Evolutionary conservation across 2,888 invertebrate genomes (phyloP), one percentile per base, ranked within the genome.

Genomic region (Clunio marinus): DNA sequence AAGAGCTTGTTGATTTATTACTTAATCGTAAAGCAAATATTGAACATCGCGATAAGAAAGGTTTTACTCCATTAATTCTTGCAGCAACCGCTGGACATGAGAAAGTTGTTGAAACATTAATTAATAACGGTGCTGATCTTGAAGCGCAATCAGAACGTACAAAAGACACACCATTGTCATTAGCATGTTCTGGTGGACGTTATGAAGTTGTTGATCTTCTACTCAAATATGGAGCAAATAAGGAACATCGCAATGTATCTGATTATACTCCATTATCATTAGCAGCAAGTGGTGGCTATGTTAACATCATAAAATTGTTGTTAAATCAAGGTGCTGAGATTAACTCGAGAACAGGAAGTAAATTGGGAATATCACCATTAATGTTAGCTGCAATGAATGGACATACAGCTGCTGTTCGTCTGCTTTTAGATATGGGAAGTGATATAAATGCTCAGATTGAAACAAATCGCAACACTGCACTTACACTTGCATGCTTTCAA

Each of bases 301-400:
- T 97, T 68, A 97, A 98, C 78, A 98, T 99, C 75, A 98, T 99
- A 74, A 90, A 96, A 75, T 83, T 99, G 70, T 81, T 99, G 71
- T 82, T 99, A 57, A 90, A 88, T 75, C 90, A 94, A 78, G 96
- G 96, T 74, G 98, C 98, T 51, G 99, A 99, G 80, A 99, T 99
- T 73, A 99, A 99, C 82, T 98, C 98, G 15, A 86, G 95, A 72
- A 95, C 94, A 63, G 96, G 96, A 59, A 95, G 95, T 72, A 97
- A 98, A 81, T 83, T 98, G 69, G 98, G 99, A 72, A 99, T 99
- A 75, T 97, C 97, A 1, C 99, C 99, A 2, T 83, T 99, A 68
- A 99, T 99, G 99, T 80, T 99, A 75, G 97, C 98, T 17, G 96
- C 98, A 24, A 99, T 99, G 98, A 99, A 99, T 82, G 98, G 98